Evolutionary conservation across 2,888 invertebrate species (phyloP).

Genomic region (Liopterus haemorrhoidalis): DNA sequence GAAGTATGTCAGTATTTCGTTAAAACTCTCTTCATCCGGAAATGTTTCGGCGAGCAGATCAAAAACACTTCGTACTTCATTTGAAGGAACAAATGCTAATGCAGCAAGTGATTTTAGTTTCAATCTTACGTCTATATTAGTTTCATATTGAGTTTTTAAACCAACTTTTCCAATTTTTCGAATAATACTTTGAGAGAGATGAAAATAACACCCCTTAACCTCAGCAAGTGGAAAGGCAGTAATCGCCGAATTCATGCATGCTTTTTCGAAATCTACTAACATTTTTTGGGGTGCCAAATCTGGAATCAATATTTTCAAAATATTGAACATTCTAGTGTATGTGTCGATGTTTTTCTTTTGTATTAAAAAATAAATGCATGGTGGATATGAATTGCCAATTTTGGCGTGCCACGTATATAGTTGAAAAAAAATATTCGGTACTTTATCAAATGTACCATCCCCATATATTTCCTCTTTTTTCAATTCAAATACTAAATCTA

Average conservation of each 20-base stretch:
- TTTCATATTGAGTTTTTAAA: conserved; percentile 5
- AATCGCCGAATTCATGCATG: too few species aligned
- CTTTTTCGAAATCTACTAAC: conserved; percentile 4
- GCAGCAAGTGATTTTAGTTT: conserved; percentile 1
- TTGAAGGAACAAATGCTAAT: not conserved
- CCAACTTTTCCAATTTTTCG: conserved; percentile 5
- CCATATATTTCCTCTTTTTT: too few species aligned
- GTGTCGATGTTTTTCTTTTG: too few species aligned
- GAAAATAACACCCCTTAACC: conserved; percentile 2
- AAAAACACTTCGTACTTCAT: conserved; percentile 3
- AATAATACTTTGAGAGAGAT: conserved; percentile 1
- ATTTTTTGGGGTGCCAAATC: conserved; percentile 2
- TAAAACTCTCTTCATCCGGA: conserved; percentile 1
- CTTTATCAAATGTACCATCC: too few species aligned
- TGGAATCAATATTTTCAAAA: too few species aligned
- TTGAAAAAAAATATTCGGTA: too few species aligned
- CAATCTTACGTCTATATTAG: conserved; percentile 3
- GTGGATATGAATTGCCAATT: too few species aligned
- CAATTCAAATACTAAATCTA: too few species aligned
- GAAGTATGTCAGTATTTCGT: not conserved
- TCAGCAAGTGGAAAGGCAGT: too few species aligned
- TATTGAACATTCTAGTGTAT: too few species aligned
- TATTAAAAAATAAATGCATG: too few species aligned
- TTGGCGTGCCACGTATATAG: too few species aligned
- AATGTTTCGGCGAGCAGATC: not conserved